phyloP scores from a whole-genome alignment of 2,888 invertebrate species.

The Cataglyphis rosenhaueri region DNA sequence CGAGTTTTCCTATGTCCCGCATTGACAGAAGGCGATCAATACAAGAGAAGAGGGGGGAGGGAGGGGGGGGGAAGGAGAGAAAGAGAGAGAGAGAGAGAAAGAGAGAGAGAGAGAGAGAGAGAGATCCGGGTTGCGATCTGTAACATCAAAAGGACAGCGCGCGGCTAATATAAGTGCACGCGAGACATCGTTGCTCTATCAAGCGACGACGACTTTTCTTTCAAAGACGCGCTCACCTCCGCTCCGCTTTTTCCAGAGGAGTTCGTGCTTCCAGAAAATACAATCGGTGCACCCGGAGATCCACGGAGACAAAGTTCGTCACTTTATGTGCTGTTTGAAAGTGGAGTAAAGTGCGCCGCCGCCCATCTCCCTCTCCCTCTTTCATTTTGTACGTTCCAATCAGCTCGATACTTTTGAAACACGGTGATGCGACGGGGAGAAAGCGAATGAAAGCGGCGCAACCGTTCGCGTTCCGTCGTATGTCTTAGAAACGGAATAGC shows the following conservation, averaged over 20 bases:
- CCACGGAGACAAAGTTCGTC: constrained; percentile 68
- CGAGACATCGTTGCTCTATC: constrained; percentile 45
- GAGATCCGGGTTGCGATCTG: constrained; percentile 8
- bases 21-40: constrained; percentile 18
- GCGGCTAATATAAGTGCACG: constrained; percentile 50
- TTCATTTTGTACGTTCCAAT: constrained; percentile 67
- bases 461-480: not conserved
- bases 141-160: constrained; percentile 20
- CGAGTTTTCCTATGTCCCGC: constrained; percentile 16
- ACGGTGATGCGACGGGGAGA: constrained; percentile 14
- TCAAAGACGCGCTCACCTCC: constrained; percentile 57
- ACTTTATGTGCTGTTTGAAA: constrained; percentile 72
- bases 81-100: not conserved
- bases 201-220: constrained; percentile 67
- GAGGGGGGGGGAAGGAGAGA: not conserved
- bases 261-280: constrained; percentile 71
- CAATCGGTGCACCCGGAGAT: constrained; percentile 70
- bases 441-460: constrained; percentile 24
- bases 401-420: constrained; percentile 57
- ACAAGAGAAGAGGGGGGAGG: not conserved
- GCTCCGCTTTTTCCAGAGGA: constrained; percentile 57
- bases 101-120: not conserved
- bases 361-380: constrained; percentile 20
- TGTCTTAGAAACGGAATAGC: not conserved
- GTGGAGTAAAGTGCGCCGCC: constrained; percentile 68